phyloP scores from a whole-genome alignment of 2,888 invertebrate species.

The Xylophagus ater region DNA sequence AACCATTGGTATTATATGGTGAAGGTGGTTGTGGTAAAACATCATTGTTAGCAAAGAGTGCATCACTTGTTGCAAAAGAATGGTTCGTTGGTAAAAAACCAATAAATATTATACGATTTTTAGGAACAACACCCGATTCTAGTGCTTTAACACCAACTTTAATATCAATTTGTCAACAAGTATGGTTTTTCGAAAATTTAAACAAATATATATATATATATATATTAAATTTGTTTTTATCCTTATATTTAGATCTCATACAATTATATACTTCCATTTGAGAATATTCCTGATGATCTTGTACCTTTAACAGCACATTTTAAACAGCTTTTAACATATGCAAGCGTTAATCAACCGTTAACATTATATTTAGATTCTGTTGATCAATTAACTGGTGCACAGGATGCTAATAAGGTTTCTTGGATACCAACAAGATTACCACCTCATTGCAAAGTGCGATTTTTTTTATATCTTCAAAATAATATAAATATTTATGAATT shows the following conservation, averaged over 20 bases:
- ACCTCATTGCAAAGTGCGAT: constrained; percentile 66
- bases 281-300: constrained; percentile 90
- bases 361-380: constrained; percentile 91
- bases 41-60: constrained; percentile 84
- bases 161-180: constrained; percentile 91
- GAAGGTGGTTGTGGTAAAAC: constrained; percentile 97
- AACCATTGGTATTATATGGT: constrained; percentile 85
- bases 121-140: constrained; percentile 95
- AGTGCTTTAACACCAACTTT: constrained; percentile 88
- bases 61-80: constrained; percentile 60
- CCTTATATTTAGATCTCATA: constrained; percentile 62
- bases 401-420: constrained; percentile 88
- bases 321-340: constrained; percentile 80
- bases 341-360: constrained; percentile 71
- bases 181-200: constrained; percentile 30
- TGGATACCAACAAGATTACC: constrained; percentile 92
- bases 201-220: constrained; percentile 7
- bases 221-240: constrained; percentile 8
- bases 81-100: constrained; percentile 70
- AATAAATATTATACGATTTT: constrained; percentile 78
- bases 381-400: constrained; percentile 89
- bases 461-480: not conserved
- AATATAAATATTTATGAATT: not conserved
- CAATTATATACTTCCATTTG: constrained; percentile 82
- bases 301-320: constrained; percentile 93